phyloP scores from a whole-genome alignment of 2,888 invertebrate genomes.

The Melanostoma mellinum region DNA sequence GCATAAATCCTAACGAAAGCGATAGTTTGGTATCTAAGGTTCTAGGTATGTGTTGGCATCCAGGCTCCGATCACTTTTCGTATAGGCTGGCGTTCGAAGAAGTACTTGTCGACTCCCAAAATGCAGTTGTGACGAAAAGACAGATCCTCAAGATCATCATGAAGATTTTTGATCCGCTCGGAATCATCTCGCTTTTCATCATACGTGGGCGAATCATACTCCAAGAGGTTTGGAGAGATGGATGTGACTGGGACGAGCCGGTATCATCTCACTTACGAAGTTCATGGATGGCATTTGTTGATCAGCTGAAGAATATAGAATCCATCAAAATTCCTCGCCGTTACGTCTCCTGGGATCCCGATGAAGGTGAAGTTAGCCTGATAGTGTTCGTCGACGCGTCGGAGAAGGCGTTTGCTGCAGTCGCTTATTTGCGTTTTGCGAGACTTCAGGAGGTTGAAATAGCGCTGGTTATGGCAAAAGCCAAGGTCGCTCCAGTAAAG shows the following conservation, averaged over 20 bases:
- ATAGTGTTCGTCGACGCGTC: not conserved
- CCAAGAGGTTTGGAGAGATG: conserved; percentile 2
- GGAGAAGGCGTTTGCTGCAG: no score
- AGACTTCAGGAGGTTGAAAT: no score
- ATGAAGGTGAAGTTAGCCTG: conserved; percentile 1
- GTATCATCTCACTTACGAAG: no score
- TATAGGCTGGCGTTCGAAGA: not conserved
- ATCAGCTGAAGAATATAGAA: not conserved
- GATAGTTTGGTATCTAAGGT: no score
- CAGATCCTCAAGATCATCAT: no score
- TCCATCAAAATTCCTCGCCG: not conserved
- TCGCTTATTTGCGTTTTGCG: no score
- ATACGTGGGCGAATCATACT: not conserved
- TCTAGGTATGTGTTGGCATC: not conserved
- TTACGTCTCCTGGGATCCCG: not conserved
- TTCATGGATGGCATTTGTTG: not conserved
- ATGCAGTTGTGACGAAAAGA: no score
- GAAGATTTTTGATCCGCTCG: not conserved
- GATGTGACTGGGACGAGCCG: not conserved
- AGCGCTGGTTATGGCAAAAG: no score
- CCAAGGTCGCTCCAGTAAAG: no score
- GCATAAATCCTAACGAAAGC: not conserved
- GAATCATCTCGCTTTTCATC: not conserved
- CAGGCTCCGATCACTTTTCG: not conserved
- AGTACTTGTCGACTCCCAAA: not conserved